Evolutionary conservation across 1,140 invertebrate species (phyloP), one percentile per base, ranked within the genome.

Genomic region (Eurosta solidaginis): DNA sequence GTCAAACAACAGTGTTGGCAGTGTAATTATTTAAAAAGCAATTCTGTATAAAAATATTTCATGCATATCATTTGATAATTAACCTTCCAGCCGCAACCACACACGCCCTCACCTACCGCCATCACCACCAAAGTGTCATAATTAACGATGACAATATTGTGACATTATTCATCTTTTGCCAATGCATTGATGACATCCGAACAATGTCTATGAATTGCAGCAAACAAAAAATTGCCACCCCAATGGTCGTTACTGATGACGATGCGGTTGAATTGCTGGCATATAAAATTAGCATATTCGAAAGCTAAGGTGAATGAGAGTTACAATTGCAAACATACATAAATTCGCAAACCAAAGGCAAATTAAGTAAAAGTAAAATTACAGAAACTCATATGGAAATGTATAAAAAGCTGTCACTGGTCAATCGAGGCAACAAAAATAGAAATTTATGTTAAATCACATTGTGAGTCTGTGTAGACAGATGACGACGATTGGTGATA

Each of bases 241-340:
- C 20, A 5, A 22, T 0, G 59, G 59, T 68, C 59, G 59, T 68
- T 68, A 68, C 33, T 68, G 33, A 33, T 36, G 59, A 68, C 40
- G 59, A 42, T 68, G 59, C 59, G 59, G 59, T 68, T 17, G 59
- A 68, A 33, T 68, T 68, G 59, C 59, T 40, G 59, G 59, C 59
- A n/a, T 40, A 68, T 68, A 33, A 68, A 68, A 68, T 68, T 68
- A 68, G 59, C 59, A 68, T 68, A 68, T 68, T 68, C 36, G 59
- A 33, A 29, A 68, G 59, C 27, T 29, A 68, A 68, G 59, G 59
- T 68, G 59, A 68, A 68, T 68, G n/a, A 68, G 40, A 68, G 40
- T 68, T 40, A 68, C 59, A 68, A 68, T 68, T 68, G 59, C 59
- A 68, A 68, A 68, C 59, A 68, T 29, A 68, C 59, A 47, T 17